These are phyloP conservation scores for Volucella bombylans DNA, from an alignment of 2,888 invertebrate species.

Conservation along the genomic window DNA sequence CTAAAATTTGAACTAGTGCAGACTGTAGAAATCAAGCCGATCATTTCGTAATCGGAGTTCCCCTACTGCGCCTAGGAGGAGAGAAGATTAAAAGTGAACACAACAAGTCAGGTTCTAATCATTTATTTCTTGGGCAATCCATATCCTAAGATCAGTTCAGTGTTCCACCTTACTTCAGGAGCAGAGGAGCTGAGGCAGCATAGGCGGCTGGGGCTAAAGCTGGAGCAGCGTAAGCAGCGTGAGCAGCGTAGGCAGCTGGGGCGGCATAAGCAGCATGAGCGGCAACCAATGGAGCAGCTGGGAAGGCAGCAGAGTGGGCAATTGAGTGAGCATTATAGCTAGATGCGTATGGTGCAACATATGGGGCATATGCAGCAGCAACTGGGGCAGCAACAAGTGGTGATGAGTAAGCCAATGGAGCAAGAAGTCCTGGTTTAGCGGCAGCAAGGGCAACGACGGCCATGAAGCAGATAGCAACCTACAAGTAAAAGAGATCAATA, in stretches of 20 bases:
- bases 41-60: too few species aligned
- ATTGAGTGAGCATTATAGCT: constrained; percentile 83
- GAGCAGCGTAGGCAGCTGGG: constrained; percentile 59
- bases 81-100: too few species aligned
- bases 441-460: constrained; percentile 68
- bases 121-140: constrained; percentile 44
- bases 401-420: constrained; percentile 76
- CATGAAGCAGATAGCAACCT: constrained; percentile 68
- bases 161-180: constrained; percentile 47
- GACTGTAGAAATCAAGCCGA: too few species aligned
- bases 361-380: constrained; percentile 66
- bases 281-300: constrained; percentile 60
- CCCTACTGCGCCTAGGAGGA: too few species aligned
- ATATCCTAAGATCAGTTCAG: constrained; percentile 27
- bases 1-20: too few species aligned
- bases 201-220: constrained; percentile 60
- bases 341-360: constrained; percentile 84
- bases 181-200: constrained; percentile 58
- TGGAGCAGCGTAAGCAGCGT: constrained; percentile 26
- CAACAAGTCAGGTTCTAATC: not conserved
- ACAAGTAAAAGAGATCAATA: not conserved
- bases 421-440: constrained; percentile 71
- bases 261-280: constrained; percentile 64
- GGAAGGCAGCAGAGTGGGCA: constrained; percentile 71
- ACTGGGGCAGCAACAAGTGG: constrained; percentile 63